Base-by-base conservation (phyloP, 2,797 vertebrate genomes). In the Sebastes aleutianus region DNA sequence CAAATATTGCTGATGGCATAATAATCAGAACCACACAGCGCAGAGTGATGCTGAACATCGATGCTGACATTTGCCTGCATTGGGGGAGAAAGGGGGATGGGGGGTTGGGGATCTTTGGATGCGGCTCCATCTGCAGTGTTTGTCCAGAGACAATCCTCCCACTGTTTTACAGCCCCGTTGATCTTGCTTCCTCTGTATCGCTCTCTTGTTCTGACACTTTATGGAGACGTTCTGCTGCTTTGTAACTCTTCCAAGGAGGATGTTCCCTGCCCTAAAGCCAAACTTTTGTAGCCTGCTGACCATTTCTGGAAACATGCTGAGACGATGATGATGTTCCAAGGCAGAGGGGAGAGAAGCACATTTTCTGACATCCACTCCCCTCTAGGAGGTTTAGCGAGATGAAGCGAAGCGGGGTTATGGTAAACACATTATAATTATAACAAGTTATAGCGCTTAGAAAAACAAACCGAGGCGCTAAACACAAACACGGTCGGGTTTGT, bases 211-310 rank as follows among this genome's bases (percentile, higher is more conserved):
- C 80, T 85, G 80, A 90, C 78, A 74, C 86, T 93, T 91, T 90
- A 91, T 90, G 87, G 87, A 88, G 84, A 86, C 70, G 61, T 87
- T 88, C 74, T 76, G 82, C 82, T 86, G 83, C 91, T 94, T 93
- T 94, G 89, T 91, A 90, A 80, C 63, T 79, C 87, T 70, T 93
- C 92, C 90, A 92, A 91, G 78, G 73, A 93, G 83, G 80, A 93
- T 83, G 85, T 88, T 80, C 81, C 80, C 80, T 90, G 88, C 85
- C 84, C 80, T 76, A 78, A 71, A 93, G 87, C 80, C 77, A 87
- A 3, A 68, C 64, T 86, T 92, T 87, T 85, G 87, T 86, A 86
- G 78, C 76, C 57, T 80, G 76, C 70, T 90, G 87, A 91, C 88
- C 86, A 82, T 89, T 90, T 89, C 79, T 88, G 82, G 83, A 89